Percentiles rank a stretch among this genome's conserved stretches.
phyloP scores from a whole-genome alignment of 2,888 invertebrate genomes.

The Xanthostigma xanthostigma region DNA sequence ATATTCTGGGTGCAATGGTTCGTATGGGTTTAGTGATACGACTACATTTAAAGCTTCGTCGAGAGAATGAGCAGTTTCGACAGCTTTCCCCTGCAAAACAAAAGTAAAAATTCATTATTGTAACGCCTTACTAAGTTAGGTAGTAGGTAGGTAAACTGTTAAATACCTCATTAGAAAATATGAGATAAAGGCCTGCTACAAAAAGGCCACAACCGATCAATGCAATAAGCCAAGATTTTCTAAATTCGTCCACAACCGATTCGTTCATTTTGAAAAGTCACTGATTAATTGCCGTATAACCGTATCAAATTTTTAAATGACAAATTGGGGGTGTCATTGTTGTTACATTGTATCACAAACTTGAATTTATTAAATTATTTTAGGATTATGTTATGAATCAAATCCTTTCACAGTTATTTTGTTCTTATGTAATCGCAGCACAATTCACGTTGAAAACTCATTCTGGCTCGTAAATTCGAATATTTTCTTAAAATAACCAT shows the following conservation, averaged over 20 bases:
- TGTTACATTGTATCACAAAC: too few relatives aligned
- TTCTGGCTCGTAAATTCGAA: too few relatives aligned
- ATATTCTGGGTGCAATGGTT: constrained; percentile 37
- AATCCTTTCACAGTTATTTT: too few relatives aligned
- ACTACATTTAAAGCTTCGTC: constrained; percentile 60
- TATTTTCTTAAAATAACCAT: too few relatives aligned
- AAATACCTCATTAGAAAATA: constrained; percentile 74
- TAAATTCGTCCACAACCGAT: constrained; percentile 37
- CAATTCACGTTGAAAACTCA: too few relatives aligned
- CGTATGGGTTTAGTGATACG: constrained; percentile 30
- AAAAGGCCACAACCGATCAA: constrained; percentile 51
- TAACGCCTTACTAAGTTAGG: neutral
- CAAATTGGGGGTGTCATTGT: too few relatives aligned
- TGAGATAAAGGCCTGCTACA: constrained; percentile 48
- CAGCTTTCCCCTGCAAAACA: constrained; percentile 52
- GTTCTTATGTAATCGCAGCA: too few relatives aligned
- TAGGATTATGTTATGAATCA: too few relatives aligned
- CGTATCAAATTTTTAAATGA: too few relatives aligned
- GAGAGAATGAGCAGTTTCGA: constrained; percentile 60
- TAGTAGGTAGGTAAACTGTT: constrained; percentile 1
- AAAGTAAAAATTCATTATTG: constrained; percentile 1
- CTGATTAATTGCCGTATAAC: too few relatives aligned
- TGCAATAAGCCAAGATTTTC: constrained; percentile 56
- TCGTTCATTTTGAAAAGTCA: constrained; percentile 7
- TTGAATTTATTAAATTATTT: too few relatives aligned